Percentiles rank a stretch among this genome's conserved stretches.
Evolutionary conservation across 2,113 vertebrate species (phyloP).

Genomic region (Pygoscelis adeliae): DNA sequence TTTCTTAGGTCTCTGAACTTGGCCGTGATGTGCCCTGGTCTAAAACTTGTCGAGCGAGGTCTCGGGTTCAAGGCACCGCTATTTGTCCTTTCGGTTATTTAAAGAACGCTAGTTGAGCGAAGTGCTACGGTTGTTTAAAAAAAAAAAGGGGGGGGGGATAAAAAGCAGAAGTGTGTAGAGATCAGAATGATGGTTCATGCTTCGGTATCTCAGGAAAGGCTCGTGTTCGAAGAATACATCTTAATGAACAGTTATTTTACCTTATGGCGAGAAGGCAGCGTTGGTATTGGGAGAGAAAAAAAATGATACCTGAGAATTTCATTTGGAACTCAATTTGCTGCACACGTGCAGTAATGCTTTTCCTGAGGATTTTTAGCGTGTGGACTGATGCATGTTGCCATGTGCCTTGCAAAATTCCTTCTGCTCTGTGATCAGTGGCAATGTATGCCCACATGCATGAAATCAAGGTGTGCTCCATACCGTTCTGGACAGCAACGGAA

Average conservation of each 20-base stretch:
- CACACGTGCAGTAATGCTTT: background rate
- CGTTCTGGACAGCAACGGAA: background rate
- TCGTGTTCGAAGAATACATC: background rate
- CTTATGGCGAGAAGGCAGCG: background rate
- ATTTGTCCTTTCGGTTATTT: background rate
- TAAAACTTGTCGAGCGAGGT: constrained; percentile 63
- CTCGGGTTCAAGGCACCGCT: background rate
- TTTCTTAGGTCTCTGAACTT: constrained; percentile 1
- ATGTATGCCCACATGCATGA: background rate
- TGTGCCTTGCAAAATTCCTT: constrained; percentile 31
- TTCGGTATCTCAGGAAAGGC: background rate
- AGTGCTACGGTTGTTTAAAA: background rate
- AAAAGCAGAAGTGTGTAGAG: background rate
- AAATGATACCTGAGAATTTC: background rate
- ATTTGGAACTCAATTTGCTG: background rate
- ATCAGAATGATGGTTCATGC: background rate
- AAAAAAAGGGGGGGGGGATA: too few relatives aligned
- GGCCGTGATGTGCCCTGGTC: constrained; percentile 17
- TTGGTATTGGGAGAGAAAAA: background rate
- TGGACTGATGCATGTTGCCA: constrained; percentile 21
- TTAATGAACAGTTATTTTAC: background rate
- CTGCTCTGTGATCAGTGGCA: background rate
- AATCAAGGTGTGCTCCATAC: background rate
- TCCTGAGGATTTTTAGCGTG: constrained; percentile 22
- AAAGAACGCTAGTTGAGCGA: background rate